Evolutionary conservation across 2,888 invertebrate species (phyloP).

Genomic region (Onchidella celtica): DNA sequence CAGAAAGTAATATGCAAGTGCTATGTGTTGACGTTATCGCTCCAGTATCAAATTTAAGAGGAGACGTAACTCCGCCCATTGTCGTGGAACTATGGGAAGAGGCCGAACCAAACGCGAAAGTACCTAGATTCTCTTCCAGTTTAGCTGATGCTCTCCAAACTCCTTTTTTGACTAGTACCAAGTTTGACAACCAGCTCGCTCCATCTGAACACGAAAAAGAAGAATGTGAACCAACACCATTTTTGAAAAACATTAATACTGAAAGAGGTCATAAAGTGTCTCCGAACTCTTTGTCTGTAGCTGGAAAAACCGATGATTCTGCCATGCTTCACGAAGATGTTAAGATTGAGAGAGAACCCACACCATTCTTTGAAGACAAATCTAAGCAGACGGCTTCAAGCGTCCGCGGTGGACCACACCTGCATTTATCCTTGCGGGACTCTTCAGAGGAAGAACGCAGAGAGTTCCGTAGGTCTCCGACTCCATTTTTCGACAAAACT

Average conservation of each 20-base stretch:
- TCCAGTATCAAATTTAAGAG: neutral
- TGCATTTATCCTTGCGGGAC: neutral
- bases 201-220: neutral
- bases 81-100: conserved; percentile 29
- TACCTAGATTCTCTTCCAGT: too few relatives aligned
- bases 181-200: neutral
- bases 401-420: neutral
- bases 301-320: neutral
- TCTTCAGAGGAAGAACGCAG: neutral
- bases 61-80: conserved; percentile 21
- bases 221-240: conserved; percentile 36
- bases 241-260: neutral
- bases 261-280: too few relatives aligned
- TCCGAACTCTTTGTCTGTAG: neutral
- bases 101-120: neutral
- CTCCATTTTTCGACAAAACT: conserved; percentile 21
- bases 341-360: conserved; percentile 14
- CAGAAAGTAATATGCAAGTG: neutral
- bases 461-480: conserved; percentile 33
- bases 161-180: neutral
- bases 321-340: neutral
- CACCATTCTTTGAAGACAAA: conserved; percentile 9
- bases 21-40: neutral
- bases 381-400: neutral
- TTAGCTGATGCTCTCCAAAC: neutral